Conservation (phyloP, 2,113 vertebrate genomes). For the Melanerpes aurifrons region DNA sequence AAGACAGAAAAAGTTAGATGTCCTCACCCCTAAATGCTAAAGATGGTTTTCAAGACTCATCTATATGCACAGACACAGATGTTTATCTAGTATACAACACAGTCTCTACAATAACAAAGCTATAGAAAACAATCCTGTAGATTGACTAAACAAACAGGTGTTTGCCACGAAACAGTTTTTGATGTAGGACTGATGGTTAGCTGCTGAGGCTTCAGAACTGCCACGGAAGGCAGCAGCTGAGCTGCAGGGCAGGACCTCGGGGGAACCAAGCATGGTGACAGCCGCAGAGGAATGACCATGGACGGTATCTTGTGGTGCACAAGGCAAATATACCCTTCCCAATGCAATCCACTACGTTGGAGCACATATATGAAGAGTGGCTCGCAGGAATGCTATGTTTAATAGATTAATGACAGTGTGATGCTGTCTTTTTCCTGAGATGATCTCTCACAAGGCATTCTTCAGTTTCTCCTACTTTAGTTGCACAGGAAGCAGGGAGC, state of each 20-base stretch:
- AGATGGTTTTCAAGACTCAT: background rate
- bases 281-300: background rate
- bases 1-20: background rate
- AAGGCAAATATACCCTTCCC: background rate
- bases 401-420: background rate
- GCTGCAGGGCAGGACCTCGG: background rate
- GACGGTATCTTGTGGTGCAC: accelerated
- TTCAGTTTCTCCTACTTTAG: background rate
- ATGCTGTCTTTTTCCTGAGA: background rate
- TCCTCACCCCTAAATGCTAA: background rate
- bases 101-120: background rate
- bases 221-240: accelerated
- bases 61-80: background rate
- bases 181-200: background rate
- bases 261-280: background rate
- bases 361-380: background rate
- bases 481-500: background rate
- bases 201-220: background rate
- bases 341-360: background rate
- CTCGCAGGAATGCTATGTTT: background rate
- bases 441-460: background rate
- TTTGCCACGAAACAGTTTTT: background rate
- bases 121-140: background rate
- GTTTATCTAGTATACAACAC: background rate
- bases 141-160: background rate